phyloP scores from a whole-genome alignment of 2,797 vertebrate genomes.

The Pseudochirops cupreus region DNA sequence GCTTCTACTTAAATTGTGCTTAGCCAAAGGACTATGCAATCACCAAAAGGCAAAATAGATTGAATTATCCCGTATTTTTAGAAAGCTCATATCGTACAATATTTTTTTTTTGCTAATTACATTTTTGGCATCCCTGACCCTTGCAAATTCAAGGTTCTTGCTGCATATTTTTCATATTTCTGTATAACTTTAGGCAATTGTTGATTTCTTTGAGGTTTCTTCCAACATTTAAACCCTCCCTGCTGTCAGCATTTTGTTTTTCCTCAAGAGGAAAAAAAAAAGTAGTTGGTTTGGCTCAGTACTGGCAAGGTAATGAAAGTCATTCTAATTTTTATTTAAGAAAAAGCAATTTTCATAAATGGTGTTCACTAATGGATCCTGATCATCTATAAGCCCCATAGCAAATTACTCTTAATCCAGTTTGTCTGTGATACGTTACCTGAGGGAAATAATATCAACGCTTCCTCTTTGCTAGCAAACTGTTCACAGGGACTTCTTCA shows the following conservation, averaged over 20 bases:
- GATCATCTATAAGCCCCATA: conserved; percentile 95
- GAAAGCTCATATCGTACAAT: neutral
- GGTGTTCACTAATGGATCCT: conserved; percentile 94
- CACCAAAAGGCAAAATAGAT: neutral
- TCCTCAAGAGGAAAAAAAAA: conserved; percentile 14
- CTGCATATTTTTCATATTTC: neutral
- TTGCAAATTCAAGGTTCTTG: neutral
- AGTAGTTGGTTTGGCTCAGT: conserved; percentile 34
- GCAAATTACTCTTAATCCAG: conserved; percentile 99
- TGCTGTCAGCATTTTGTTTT: conserved; percentile 59
- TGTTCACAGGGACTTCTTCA: conserved; percentile 92
- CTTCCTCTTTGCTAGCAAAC: conserved; percentile 86
- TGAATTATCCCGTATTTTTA: neutral
- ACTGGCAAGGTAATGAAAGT: conserved; percentile 88
- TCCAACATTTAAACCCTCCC: conserved; percentile 13
- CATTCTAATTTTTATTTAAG: conserved; percentile 85
- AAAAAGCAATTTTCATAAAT: conserved; percentile 90
- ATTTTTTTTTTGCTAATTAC: neutral
- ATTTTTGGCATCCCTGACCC: neutral
- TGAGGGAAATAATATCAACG: conserved; percentile 98
- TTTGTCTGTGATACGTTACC: conserved; percentile 94
- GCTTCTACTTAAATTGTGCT: neutral
- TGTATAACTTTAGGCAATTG: conserved; percentile 16
- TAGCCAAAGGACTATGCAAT: neutral
- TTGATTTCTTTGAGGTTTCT: conserved; percentile 57